A percentile compares a stretch with the other conserved stretches of the same genome.
Conservation (phyloP, 2,888 invertebrate species). For the Cartodere bifasciata region DNA sequence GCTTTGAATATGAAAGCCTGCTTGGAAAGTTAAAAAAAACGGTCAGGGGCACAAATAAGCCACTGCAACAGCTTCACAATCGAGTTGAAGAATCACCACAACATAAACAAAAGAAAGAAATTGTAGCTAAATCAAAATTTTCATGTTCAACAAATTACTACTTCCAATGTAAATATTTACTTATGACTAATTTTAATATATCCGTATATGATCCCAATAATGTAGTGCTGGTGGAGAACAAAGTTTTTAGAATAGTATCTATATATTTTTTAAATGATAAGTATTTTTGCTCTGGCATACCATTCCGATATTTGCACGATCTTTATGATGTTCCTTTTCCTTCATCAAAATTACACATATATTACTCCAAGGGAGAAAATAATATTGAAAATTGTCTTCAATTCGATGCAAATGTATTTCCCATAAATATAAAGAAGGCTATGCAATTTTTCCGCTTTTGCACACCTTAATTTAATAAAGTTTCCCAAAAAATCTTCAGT, state of each 20-base stretch:
- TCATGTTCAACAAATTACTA: neutral
- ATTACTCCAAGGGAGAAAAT: neutral
- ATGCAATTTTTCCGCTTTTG: no score
- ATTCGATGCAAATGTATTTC: no score
- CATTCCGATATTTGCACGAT: neutral
- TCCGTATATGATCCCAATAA: neutral
- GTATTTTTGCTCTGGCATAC: neutral
- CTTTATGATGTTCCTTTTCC: neutral
- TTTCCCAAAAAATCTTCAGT: no score
- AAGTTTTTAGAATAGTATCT: neutral
- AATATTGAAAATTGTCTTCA: no score
- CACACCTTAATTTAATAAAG: no score
- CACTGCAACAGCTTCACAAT: neutral
- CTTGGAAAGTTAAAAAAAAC: constrained; percentile 7
- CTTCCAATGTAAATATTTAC: neutral
- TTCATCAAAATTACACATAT: neutral
- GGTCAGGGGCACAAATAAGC: neutral
- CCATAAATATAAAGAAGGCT: no score
- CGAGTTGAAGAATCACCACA: neutral
- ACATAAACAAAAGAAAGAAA: neutral
- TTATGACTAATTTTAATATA: neutral
- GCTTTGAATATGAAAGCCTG: constrained; percentile 8
- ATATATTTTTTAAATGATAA: neutral
- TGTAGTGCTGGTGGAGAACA: neutral
- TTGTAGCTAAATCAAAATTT: neutral